Percentiles rank a stretch among this genome's conserved stretches.
These are phyloP conservation scores for Paguma larvata DNA, from an alignment of 2,797 vertebrate genomes.

Conservation along the genomic window DNA sequence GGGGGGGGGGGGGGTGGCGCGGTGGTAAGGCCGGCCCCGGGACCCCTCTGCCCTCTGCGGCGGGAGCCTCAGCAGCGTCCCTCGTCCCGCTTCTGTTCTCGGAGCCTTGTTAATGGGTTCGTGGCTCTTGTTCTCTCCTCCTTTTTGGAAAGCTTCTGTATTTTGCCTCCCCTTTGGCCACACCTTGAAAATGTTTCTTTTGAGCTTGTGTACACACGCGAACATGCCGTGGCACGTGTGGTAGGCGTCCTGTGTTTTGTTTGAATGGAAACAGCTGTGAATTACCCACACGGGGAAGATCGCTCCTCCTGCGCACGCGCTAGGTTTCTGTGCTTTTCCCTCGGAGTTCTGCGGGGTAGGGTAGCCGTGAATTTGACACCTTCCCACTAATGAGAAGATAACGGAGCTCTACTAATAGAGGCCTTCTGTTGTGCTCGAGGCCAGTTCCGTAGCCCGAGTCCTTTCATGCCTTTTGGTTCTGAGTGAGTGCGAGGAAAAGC, in stretches of 20 bases:
- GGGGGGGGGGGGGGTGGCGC: no score
- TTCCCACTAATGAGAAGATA: slow-evolving; percentile 76
- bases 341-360: slow-evolving; percentile 81
- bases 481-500: slow-evolving; percentile 71
- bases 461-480: slow-evolving; percentile 81
- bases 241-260: slow-evolving; percentile 84
- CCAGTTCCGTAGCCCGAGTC: slow-evolving; percentile 63
- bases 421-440: slow-evolving; percentile 70
- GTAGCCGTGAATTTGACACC: slow-evolving; percentile 83
- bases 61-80: slow-evolving; percentile 77
- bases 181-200: slow-evolving; percentile 85
- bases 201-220: slow-evolving; percentile 80
- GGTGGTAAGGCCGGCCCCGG: not conserved
- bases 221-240: slow-evolving; percentile 85
- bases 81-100: slow-evolving; percentile 77
- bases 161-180: slow-evolving; percentile 71
- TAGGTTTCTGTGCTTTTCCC: slow-evolving; percentile 66
- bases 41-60: slow-evolving; percentile 60
- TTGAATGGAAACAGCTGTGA: slow-evolving; percentile 84
- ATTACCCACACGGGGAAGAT: slow-evolving; percentile 84
- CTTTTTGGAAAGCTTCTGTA: slow-evolving; percentile 79
- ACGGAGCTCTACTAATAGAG: slow-evolving; percentile 73
- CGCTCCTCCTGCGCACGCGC: slow-evolving; percentile 76
- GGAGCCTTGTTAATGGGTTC: slow-evolving; percentile 71
- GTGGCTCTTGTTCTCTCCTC: slow-evolving; percentile 80